Conservation (phyloP, 2,797 vertebrate genomes). For the Loriculus beryllinus region DNA sequence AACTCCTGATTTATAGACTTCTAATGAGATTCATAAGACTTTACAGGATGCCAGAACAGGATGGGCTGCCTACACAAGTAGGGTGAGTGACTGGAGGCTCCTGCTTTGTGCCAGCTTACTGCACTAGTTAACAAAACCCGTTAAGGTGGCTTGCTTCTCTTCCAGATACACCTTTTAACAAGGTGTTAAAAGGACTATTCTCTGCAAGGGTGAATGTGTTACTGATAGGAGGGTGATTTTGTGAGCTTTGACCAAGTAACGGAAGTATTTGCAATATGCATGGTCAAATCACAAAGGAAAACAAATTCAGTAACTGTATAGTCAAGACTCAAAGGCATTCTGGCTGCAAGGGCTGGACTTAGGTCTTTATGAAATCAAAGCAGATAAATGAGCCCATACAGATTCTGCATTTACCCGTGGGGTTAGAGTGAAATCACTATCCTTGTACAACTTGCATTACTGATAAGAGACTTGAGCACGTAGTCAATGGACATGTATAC, state of each 20-base stretch:
- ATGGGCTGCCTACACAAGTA: neutral
- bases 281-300: neutral
- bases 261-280: neutral
- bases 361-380: neutral
- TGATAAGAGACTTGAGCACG: neutral
- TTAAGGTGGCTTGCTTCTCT: neutral
- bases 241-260: neutral
- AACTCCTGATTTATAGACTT: neutral
- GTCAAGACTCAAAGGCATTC: neutral
- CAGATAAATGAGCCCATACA: neutral
- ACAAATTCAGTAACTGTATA: neutral
- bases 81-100: neutral
- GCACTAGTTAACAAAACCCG: neutral
- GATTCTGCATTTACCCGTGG: neutral
- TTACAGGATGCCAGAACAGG: neutral
- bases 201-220: neutral
- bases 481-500: neutral
- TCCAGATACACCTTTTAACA: neutral
- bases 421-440: neutral
- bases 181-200: neutral
- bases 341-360: neutral
- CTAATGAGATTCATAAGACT: neutral
- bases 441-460: neutral
- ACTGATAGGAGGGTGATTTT: neutral
- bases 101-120: neutral